Percentiles rank a stretch among this genome's conserved stretches.
These are phyloP conservation scores for Timema podura DNA, from an alignment of 2,888 invertebrate species.

Conservation along the genomic window DNA sequence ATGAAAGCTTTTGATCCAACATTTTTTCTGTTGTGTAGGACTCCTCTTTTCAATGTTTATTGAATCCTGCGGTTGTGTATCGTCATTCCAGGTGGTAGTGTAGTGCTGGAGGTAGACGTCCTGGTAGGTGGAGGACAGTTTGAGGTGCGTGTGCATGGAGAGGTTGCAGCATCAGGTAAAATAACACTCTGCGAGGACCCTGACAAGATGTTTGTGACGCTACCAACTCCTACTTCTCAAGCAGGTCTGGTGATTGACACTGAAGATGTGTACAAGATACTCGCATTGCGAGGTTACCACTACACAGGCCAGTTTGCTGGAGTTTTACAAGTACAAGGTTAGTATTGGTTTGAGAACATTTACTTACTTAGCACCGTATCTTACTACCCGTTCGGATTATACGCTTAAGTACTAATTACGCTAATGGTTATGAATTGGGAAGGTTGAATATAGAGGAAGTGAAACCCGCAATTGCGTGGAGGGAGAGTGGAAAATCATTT, in stretches of 20 bases:
- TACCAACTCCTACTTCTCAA: neutral
- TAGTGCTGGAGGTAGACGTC: constrained; percentile 1
- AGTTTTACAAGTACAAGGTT: neutral
- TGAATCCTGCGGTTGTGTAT: too few species aligned
- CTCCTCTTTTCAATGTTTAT: too few species aligned
- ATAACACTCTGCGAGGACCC: neutral
- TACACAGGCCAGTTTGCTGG: constrained; percentile 10
- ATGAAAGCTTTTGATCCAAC: too few species aligned
- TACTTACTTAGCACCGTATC: neutral
- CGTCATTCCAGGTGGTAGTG: neutral
- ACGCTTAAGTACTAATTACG: too few species aligned
- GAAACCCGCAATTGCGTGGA: too few species aligned
- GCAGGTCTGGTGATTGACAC: neutral
- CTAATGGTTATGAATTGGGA: too few species aligned
- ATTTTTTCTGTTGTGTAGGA: too few species aligned
- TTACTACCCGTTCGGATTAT: too few species aligned
- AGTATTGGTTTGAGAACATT: neutral
- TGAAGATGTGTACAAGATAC: neutral
- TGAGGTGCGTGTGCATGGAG: neutral
- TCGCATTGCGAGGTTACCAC: neutral
- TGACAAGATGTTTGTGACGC: neutral
- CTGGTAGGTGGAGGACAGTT: neutral
- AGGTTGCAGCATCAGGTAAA: constrained; percentile 4
- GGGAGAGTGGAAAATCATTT: too few species aligned
- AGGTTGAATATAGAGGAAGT: too few species aligned